These are phyloP conservation scores for Perdix hodgsoniae DNA, from an alignment of 2,797 vertebrate genomes.

Conservation along the genomic window DNA sequence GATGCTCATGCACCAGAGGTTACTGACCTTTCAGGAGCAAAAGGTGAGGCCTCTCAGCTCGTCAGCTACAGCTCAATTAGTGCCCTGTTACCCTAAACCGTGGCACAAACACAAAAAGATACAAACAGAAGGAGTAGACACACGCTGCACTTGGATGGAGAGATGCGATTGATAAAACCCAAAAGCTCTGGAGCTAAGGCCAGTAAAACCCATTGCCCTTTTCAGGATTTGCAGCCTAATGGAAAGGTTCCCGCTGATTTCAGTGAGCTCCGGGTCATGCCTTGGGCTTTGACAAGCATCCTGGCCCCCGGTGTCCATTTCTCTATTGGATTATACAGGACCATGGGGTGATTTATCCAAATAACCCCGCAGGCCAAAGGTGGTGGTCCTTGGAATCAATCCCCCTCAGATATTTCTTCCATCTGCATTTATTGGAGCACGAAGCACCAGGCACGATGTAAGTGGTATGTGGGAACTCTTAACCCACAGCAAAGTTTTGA, in stretches of 20 bases:
- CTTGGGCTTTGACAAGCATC: neutral
- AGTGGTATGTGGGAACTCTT: neutral
- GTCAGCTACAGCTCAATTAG: neutral
- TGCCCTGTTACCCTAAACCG: neutral
- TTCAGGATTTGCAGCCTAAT: neutral
- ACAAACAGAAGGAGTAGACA: neutral
- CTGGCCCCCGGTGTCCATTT: rapidly evolving
- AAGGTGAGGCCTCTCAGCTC: neutral
- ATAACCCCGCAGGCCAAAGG: neutral
- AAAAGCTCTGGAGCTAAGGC: neutral
- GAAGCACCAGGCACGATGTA: neutral
- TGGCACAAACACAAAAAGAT: rapidly evolving
- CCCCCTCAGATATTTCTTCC: neutral
- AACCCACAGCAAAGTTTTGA: neutral
- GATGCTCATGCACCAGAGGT: neutral
- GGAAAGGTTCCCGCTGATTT: neutral
- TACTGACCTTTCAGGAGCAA: neutral
- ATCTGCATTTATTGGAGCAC: neutral
- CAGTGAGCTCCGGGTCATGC: neutral
- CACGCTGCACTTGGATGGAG: neutral
- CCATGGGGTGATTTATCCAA: neutral
- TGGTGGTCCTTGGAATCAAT: neutral
- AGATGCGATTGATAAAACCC: neutral
- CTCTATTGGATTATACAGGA: neutral
- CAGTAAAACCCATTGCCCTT: neutral